These are phyloP conservation scores for Zootoca vivipara DNA, from an alignment of 2,113 vertebrate genomes.

Conservation along the genomic window DNA sequence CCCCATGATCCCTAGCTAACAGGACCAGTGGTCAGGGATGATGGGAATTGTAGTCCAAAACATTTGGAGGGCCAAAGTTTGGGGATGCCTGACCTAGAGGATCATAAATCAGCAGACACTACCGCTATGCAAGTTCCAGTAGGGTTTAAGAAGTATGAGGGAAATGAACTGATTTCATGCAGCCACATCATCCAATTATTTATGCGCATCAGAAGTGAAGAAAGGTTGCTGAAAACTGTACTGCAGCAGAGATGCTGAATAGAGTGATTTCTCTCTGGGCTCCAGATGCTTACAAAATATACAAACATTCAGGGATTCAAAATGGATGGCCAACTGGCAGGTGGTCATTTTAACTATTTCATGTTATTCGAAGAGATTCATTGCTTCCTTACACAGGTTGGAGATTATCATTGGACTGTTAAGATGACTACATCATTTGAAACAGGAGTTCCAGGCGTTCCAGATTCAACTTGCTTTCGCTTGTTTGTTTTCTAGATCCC, in stretches of 20 bases:
- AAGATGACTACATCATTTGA: not conserved
- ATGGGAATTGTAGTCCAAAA: too few species aligned
- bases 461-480: not conserved
- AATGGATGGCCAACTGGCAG: not conserved
- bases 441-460: not conserved
- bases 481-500: not conserved
- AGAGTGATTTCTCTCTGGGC: not conserved
- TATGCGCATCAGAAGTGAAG: not conserved
- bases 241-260: not conserved
- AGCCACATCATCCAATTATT: not conserved
- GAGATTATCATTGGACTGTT: not conserved
- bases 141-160: not conserved
- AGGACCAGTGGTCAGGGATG: too few species aligned
- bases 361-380: not conserved
- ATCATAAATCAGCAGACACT: not conserved
- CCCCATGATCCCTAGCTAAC: too few species aligned
- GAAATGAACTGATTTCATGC: not conserved
- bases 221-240: not conserved
- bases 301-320: not conserved
- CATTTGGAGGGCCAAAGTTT: too few species aligned
- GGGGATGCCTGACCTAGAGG: too few species aligned
- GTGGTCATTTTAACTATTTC: not conserved
- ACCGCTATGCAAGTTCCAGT: not conserved
- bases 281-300: not conserved
- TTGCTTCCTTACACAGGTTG: not conserved